These are phyloP conservation scores for Halocynthia roretzi DNA, from an alignment of 23 tunicate genomes.

Conservation along the genomic window DNA sequence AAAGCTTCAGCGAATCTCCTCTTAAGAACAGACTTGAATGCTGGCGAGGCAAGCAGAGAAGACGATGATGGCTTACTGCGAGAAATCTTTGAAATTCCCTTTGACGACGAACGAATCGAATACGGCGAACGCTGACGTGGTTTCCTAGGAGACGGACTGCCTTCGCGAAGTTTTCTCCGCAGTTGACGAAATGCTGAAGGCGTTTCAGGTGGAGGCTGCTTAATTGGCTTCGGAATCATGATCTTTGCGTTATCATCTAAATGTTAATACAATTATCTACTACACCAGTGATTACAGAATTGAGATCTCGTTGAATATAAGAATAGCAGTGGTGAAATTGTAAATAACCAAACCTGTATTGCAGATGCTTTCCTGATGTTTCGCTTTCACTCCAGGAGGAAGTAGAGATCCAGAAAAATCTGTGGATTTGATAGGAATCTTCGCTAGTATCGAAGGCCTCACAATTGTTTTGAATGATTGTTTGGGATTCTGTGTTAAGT, in stretches of 20 bases:
- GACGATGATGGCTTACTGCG: neutral
- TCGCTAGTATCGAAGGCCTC: no score
- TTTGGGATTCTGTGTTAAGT: no score
- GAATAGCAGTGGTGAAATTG: no score
- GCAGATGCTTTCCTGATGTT: no score
- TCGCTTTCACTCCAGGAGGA: no score
- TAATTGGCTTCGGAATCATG: constrained; percentile 23
- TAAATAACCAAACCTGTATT: no score
- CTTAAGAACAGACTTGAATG: constrained; percentile 12
- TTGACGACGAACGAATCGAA: neutral
- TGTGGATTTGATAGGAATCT: no score
- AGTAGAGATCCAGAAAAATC: no score
- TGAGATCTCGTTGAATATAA: no score
- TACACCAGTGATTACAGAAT: no score
- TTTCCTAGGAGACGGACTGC: constrained; percentile 17
- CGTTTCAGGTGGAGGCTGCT: constrained; percentile 39
- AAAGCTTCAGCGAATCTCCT: constrained; percentile 66
- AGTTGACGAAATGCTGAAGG: constrained; percentile 48
- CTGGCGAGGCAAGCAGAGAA: constrained; percentile 1
- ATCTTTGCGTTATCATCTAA: neutral
- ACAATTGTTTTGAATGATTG: no score
- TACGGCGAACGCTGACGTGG: neutral
- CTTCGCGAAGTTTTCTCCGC: neutral
- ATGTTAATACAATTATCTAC: neutral
- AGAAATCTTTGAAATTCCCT: constrained; percentile 9